A percentile compares a stretch with the other conserved stretches of the same genome.
Evolutionary conservation across 64 coral and sea anemone genomes (phyloP).

Genomic region (Pocillopora damicornis): DNA sequence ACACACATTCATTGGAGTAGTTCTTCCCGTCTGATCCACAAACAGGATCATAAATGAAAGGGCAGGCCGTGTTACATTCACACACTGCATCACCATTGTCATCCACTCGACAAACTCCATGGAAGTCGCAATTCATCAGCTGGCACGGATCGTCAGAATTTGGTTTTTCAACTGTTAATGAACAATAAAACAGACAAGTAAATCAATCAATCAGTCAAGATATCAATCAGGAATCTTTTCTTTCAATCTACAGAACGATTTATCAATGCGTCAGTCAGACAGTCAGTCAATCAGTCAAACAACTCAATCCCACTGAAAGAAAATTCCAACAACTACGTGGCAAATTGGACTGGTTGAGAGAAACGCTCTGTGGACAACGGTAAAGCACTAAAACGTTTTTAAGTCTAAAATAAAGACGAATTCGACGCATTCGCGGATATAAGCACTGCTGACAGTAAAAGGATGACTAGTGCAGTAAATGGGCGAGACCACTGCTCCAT

Average conservation of each 20-base stretch:
- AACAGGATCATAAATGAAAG: slow-evolving; percentile 37
- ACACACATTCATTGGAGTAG: slow-evolving; percentile 55
- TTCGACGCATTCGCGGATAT: too few relatives aligned
- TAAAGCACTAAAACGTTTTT: too few relatives aligned
- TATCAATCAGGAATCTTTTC: background rate
- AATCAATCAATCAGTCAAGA: background rate
- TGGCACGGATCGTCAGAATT: slow-evolving; percentile 33
- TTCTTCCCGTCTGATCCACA: slow-evolving; percentile 57
- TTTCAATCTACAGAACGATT: background rate
- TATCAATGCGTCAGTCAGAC: background rate
- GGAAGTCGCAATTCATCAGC: slow-evolving; percentile 34
- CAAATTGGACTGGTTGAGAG: too few relatives aligned
- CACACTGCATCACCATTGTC: slow-evolving; percentile 39
- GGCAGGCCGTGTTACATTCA: slow-evolving; percentile 40
- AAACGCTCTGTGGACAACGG: too few relatives aligned
- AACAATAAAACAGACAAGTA: background rate
- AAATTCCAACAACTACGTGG: too few relatives aligned
- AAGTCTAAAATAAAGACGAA: too few relatives aligned
- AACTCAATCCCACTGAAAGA: too few relatives aligned
- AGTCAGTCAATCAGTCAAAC: background rate
- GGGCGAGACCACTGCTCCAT: too few relatives aligned
- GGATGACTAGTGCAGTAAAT: too few relatives aligned
- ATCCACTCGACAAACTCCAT: slow-evolving; percentile 24
- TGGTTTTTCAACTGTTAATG: background rate
- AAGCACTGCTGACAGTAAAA: too few relatives aligned